Conservation (phyloP, 1,140 invertebrate genomes). For the Eulimnadia texana region DNA sequence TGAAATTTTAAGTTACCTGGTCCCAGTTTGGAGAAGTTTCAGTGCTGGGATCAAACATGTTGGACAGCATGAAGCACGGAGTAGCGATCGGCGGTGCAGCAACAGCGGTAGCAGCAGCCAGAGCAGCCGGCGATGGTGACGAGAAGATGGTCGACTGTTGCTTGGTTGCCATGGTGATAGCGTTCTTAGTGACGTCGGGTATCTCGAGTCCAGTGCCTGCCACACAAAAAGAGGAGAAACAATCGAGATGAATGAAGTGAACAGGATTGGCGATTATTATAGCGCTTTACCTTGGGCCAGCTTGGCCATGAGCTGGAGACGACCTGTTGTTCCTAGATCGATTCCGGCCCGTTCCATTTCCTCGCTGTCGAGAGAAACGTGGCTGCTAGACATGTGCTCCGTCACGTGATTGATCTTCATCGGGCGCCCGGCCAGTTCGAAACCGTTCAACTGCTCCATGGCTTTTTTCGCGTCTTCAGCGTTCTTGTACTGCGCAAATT, state of each 20-base stretch:
- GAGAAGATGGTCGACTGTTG: constrained; percentile 18
- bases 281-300: constrained; percentile 90
- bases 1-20: too few species aligned
- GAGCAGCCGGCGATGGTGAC: background rate
- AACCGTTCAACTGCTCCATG: constrained; percentile 95
- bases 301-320: constrained; percentile 96
- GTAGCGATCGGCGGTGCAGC: constrained; percentile 87
- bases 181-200: constrained; percentile 76
- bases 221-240: constrained; percentile 8
- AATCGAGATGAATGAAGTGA: background rate
- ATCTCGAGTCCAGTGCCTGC: constrained; percentile 76
- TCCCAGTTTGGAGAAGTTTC: constrained; percentile 25
- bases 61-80: constrained; percentile 97
- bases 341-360: constrained; percentile 91
- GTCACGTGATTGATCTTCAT: constrained; percentile 99
- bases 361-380: constrained; percentile 74
- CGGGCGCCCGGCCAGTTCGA: constrained; percentile 93
- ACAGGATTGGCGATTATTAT: background rate
- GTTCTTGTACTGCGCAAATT: constrained; percentile 97
- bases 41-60: constrained; percentile 91
- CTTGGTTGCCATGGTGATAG: constrained; percentile 49
- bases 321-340: constrained; percentile 87
- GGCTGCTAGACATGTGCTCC: constrained; percentile 54
- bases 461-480: constrained; percentile 97
- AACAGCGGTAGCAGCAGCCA: constrained; percentile 45